Base-by-base conservation (phyloP, 2,888 invertebrate genomes). In the Drosophila anomalata region DNA sequence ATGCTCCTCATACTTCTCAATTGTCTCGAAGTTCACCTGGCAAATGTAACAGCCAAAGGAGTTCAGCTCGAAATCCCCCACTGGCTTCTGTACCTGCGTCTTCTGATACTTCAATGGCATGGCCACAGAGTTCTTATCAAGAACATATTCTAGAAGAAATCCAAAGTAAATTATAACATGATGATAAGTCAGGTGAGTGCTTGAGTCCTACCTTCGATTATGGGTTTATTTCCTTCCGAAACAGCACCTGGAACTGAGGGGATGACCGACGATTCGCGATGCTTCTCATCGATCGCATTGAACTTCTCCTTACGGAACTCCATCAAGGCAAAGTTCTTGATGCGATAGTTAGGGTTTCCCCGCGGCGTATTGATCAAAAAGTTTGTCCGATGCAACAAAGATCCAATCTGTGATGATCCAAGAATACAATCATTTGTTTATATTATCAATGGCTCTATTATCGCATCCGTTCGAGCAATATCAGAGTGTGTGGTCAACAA, bases 1-100 rank as follows among this genome's bases (percentile, higher is more conserved):
- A 58, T 91, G 91, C 3, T 90, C 82, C 55, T 90, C 90, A 33
- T 82, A 90, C 31, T 76, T 67, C 7, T 79, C 78, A 56, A 88
- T 87, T 12, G 55, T 75, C 17, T 56, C 47, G 33, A 90, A 91
- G 72, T 91, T 90, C 26, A 63, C 48, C 61, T 91, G 89, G 31
- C 91, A 91, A 47, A 91, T 88, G 36, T 76, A 89, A 66, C 91
- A 91, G 2, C 90, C 89, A 70, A 87, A 68, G 31, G 73, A 89
- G 24, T 72, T 85, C 2, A 89, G 68, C 24, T 47, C 62, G 75
- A 89, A 91, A 11, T 81, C 56, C 0, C 33, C 9, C 0, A 56
- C 33, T 0, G 68, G 67, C 2, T 29, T 0, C 60, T 79, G 79
- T 2, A 58, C n/a, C 47, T 68, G 62, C 0, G 79, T 85, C 20